These are phyloP conservation scores for Oxystoma pomonae DNA, from an alignment of 2,888 invertebrate genomes.

Conservation along the genomic window DNA sequence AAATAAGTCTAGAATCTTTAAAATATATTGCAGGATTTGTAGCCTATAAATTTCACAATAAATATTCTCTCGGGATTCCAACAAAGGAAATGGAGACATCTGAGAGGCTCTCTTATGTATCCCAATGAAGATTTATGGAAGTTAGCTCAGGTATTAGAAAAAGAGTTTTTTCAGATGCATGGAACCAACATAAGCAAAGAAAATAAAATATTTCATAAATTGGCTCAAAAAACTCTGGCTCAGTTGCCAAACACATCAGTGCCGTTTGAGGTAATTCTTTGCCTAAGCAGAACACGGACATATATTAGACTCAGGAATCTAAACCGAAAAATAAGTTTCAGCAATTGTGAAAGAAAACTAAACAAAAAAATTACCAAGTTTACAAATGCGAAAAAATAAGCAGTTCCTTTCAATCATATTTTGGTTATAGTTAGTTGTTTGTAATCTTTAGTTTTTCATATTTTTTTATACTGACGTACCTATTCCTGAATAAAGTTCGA, in stretches of 20 bases:
- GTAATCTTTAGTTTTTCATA: too few relatives aligned
- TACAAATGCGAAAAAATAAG: neutral
- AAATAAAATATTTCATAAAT: neutral
- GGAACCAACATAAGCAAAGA: neutral
- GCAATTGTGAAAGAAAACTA: neutral
- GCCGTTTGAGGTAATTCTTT: neutral
- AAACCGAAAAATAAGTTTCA: neutral
- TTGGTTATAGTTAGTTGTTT: too few relatives aligned
- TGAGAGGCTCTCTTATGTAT: neutral
- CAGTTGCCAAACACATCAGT: neutral
- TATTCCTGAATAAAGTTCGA: too few relatives aligned
- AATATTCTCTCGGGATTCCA: neutral
- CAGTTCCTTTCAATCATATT: too few relatives aligned
- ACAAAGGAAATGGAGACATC: neutral
- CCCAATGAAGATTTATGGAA: neutral
- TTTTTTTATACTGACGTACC: too few relatives aligned
- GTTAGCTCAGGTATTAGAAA: neutral
- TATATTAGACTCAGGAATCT: neutral
- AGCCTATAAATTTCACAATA: neutral
- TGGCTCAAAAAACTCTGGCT: neutral
- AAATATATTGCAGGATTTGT: conserved; percentile 3
- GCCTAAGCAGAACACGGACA: neutral
- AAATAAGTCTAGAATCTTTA: neutral
- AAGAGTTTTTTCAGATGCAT: neutral
- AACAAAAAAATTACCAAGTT: neutral